Evolutionary conservation across 2,888 invertebrate species (phyloP).

Genomic region (Campaea margaritaria): DNA sequence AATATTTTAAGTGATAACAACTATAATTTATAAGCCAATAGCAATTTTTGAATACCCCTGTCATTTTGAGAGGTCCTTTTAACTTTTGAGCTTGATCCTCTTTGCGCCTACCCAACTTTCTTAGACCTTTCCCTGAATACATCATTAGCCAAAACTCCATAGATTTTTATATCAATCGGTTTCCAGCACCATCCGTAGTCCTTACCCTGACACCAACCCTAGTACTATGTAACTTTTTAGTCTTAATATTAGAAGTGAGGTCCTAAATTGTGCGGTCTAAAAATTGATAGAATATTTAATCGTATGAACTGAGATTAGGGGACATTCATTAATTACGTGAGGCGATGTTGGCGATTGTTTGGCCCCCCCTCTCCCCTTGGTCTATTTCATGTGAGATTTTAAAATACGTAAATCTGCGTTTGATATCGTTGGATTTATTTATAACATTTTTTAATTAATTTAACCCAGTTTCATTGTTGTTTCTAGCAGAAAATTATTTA

Average conservation of each 20-base stretch:
- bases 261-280: too few species aligned
- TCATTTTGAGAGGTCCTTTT: conserved; percentile 24
- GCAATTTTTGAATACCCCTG: conserved; percentile 18
- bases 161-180: conserved; percentile 36
- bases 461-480: too few species aligned
- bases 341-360: too few species aligned
- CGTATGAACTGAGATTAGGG: too few species aligned
- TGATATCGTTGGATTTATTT: too few species aligned
- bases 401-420: too few species aligned
- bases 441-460: too few species aligned
- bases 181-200: conserved; percentile 68
- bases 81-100: conserved; percentile 22
- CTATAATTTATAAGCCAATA: conserved; percentile 22
- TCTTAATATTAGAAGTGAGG: not conserved
- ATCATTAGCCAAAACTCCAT: conserved; percentile 17
- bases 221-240: not conserved
- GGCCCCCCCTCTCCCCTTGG: too few species aligned
- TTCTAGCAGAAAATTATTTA: too few species aligned
- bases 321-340: too few species aligned
- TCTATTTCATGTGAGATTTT: too few species aligned
- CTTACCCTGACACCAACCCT: conserved; percentile 60
- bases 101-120: conserved; percentile 8
- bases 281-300: too few species aligned
- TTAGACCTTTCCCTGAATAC: conserved; percentile 7
- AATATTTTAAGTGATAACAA: not conserved